These are phyloP conservation scores for Masnerella sp. DNA, from an alignment of 2,888 invertebrate species.

Conservation along the genomic window DNA sequence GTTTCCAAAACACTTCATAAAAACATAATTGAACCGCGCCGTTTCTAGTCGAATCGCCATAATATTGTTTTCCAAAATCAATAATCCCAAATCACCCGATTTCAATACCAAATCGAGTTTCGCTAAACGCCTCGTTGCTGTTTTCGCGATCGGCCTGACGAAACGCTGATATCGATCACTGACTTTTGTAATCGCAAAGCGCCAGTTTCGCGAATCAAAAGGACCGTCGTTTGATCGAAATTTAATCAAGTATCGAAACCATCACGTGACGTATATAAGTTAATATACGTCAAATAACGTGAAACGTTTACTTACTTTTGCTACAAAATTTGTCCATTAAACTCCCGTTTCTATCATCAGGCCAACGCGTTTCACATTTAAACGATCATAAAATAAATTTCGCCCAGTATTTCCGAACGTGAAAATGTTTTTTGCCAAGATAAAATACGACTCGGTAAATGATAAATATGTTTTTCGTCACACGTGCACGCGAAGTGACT, in stretches of 20 bases:
- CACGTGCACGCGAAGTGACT: too few species aligned
- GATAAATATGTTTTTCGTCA: too few species aligned
- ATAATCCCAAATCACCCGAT: background rate
- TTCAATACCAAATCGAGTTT: background rate
- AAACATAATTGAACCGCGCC: background rate
- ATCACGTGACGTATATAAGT: background rate
- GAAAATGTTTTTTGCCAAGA: too few species aligned
- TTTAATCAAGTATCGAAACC: too few species aligned
- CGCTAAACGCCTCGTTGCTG: background rate
- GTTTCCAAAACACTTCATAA: background rate
- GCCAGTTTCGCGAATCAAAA: too few species aligned
- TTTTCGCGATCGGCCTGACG: too few species aligned
- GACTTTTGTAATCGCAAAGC: background rate
- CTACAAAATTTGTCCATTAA: background rate
- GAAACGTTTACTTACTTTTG: too few species aligned
- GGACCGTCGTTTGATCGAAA: too few species aligned
- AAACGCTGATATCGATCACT: too few species aligned
- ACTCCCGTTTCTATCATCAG: background rate
- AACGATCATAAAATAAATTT: background rate
- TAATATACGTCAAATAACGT: background rate
- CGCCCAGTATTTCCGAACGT: too few species aligned
- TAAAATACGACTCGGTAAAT: too few species aligned
- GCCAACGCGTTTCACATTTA: background rate
- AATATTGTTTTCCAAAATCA: conserved; percentile 13
- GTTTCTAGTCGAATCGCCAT: background rate